These are phyloP conservation scores for Sciaenops ocellatus DNA, from an alignment of 2,797 vertebrate species.

Conservation along the genomic window DNA sequence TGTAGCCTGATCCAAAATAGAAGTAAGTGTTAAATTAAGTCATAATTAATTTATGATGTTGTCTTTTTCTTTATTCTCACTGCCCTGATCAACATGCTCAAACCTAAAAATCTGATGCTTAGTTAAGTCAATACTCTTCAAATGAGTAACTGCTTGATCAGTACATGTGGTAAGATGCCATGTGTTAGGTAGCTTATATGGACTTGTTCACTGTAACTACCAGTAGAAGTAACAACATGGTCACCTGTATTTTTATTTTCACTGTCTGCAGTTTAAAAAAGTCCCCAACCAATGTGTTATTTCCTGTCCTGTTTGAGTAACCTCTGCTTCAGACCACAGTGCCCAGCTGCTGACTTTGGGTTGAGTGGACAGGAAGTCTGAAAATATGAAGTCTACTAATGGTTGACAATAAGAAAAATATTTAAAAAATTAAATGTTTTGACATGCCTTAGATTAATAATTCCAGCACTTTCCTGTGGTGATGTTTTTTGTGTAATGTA, in stretches of 20 bases:
- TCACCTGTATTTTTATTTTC: too few species aligned
- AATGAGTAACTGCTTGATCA: background rate
- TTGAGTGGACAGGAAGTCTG: too few species aligned
- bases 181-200: background rate
- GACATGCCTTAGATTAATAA: too few species aligned
- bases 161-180: background rate
- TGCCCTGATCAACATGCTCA: background rate
- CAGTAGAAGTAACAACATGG: too few species aligned
- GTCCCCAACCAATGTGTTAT: background rate
- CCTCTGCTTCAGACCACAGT: background rate
- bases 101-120: background rate
- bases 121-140: slow-evolving; percentile 8
- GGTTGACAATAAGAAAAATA: background rate
- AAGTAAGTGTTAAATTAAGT: too few species aligned
- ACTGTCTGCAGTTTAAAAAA: background rate
- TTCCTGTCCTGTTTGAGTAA: background rate
- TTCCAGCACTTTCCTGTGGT: too few species aligned
- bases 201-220: background rate
- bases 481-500: too few species aligned
- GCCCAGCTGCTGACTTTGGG: background rate
- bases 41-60: too few species aligned
- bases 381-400: too few species aligned
- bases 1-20: too few species aligned
- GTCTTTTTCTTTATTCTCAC: background rate
- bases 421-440: too few species aligned